These are phyloP conservation scores for Penaeus vannamei DNA, from an alignment of 1,140 invertebrate genomes.

Conservation along the genomic window DNA sequence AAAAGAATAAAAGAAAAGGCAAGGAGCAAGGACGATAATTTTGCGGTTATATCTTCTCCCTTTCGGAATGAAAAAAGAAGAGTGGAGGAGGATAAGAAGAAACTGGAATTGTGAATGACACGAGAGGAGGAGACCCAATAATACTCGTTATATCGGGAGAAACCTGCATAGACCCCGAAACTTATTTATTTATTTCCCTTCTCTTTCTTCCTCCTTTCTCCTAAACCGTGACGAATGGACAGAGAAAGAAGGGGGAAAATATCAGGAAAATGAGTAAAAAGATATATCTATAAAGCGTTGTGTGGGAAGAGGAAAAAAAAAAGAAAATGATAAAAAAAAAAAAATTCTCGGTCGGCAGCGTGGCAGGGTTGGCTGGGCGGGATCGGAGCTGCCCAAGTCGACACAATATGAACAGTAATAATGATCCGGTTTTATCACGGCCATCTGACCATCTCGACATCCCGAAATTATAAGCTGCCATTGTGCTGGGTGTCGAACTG, in stretches of 20 bases:
- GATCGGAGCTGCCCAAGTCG: constrained; percentile 2
- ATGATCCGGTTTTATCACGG: constrained; percentile 48
- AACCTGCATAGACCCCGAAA: not conserved
- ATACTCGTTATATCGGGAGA: no score
- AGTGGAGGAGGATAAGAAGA: no score
- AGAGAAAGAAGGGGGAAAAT: not conserved
- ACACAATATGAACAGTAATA: constrained; percentile 42
- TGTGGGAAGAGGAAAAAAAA: not conserved
- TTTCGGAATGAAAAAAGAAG: no score
- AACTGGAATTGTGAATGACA: no score
- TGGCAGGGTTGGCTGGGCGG: not conserved
- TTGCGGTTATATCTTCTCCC: no score
- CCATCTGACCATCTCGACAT: constrained; percentile 48
- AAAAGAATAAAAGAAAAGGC: no score
- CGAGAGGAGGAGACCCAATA: no score
- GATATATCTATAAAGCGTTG: not conserved
- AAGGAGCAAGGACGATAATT: no score
- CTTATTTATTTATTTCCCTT: constrained; percentile 1
- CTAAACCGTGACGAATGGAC: not conserved
- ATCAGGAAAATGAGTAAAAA: not conserved
- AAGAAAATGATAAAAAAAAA: not conserved
- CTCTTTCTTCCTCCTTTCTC: not conserved
- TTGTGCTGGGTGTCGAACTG: constrained; percentile 50
- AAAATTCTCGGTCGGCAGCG: not conserved
- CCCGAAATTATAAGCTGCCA: constrained; percentile 60